These are phyloP conservation scores for Aphelenchoides besseyi DNA, from an alignment of 1,140 invertebrate genomes.

Conservation along the genomic window DNA sequence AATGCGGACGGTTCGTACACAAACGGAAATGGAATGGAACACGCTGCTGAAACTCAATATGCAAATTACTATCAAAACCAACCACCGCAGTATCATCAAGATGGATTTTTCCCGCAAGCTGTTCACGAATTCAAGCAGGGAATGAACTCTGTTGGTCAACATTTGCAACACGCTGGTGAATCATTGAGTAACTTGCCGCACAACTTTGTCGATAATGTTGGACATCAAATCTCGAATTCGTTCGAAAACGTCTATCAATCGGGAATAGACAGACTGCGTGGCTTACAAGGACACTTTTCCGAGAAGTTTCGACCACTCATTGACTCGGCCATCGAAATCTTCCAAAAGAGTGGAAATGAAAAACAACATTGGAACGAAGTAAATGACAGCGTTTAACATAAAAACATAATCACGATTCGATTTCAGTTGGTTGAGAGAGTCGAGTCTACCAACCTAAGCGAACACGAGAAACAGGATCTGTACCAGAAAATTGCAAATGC, in stretches of 20 bases:
- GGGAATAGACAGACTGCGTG: conserved; percentile 8
- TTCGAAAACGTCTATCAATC: not conserved
- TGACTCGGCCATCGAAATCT: conserved; percentile 10
- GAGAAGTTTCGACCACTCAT: conserved; percentile 20
- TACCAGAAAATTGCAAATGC: conserved; percentile 21
- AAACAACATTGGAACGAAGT: conserved; percentile 20
- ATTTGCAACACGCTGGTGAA: conserved; percentile 8
- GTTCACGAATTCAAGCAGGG: not conserved
- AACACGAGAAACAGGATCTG: conserved; percentile 15
- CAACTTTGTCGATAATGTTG: conserved; percentile 18
- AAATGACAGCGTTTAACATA: not conserved
- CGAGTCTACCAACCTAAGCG: conserved; percentile 10
- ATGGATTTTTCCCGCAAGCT: not conserved
- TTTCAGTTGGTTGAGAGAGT: conserved; percentile 5
- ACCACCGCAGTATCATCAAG: not conserved
- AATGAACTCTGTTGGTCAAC: not conserved
- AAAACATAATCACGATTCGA: not conserved
- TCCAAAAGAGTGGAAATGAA: not conserved
- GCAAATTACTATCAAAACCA: not conserved
- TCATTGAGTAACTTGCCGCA: not conserved
- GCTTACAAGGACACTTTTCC: not conserved
- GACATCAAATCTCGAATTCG: not conserved
- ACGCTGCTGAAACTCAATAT: too few relatives aligned
- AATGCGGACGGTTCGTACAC: too few relatives aligned
- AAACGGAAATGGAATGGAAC: too few relatives aligned